Evolutionary conservation across 2,797 vertebrate species (phyloP), one percentile per base, ranked within the genome.

Genomic region (Pipistrellus pipistrellus): DNA sequence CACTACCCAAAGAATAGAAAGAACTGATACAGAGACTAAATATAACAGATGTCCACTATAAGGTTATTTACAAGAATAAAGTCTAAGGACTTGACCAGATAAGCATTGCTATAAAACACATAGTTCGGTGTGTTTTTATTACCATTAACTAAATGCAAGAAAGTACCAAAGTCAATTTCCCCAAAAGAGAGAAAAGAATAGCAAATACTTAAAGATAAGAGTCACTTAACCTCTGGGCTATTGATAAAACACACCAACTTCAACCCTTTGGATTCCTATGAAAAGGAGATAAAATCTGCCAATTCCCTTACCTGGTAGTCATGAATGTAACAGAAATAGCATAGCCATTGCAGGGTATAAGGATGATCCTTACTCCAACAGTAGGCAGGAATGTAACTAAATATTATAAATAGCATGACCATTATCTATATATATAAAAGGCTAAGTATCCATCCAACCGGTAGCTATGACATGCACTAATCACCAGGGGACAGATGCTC

Each of bases 251-350:
- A 94, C 15, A 41, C 25, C 46, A 38, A 82, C 69, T 53, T 20
- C 9, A 76, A 85, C 32, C 21, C 6, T 80, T 93, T 57, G 44
- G 44, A 84, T 17, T 85, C 23, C 32, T 76, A 12, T 21, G 55
- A 5, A 89, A 96, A 96, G 85, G 53, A 83, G 21, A 69, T 46
- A 85, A 87, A 55, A 93, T 38, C 78, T 15, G 69, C 68, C 13
- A 66, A n/a, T 48, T 48, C 48, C 57, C 27, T 83, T 82, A 69
- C 48, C 48, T 68, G 23, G 32, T 3, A 59, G 25, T 71, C 20
- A 87, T 9, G 4, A 88, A 48, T 41, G 4, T 48, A 71, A 59
- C 53, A 78, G 30, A 30, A 73, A 78, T 69, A 64, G 6, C 23
- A 48, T 32, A 8, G 25, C 66, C 32, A 27, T 2, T 85, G 14